Base-by-base conservation (phyloP, 2,888 invertebrate genomes). In the Herminia tarsipennalis region DNA sequence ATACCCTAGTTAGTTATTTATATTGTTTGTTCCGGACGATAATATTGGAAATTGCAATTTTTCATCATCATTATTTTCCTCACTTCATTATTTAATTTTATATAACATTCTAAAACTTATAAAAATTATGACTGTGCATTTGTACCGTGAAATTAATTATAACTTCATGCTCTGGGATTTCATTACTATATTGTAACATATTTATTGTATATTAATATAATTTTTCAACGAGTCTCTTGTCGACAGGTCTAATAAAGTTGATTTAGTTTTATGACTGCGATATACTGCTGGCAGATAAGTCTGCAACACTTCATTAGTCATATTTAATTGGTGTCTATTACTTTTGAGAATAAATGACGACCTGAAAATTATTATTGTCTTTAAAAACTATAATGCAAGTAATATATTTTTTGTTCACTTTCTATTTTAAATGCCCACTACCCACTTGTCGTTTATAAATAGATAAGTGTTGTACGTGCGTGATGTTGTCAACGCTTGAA, bases 181-280 rank as follows among this genome's bases (percentile, higher is more conserved):
- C 8, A 38, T 22, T 30, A 18, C 21, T 30, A 8, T 32, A 32
- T 34, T 27, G 21, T 34, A 39, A 25, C 17, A 10, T 27, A 6
- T 29, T 16, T 37, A 28, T 14, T 39, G n/a, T n/a, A 39, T 20
- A 27, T 20, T n/a, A 14, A 8, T 37, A 36, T 18, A 10, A 12
- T 27, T 8, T 18, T 8, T 17, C 1, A 12, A n/a, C 8, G 1
- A 6, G 10, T 6, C 18, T 5, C 16, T n/a, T 27, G 17, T 25
- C 20, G 20, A 13, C 28, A 21, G 25, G 8, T 12, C 20, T 12
- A 9, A 17, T 24, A 38, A 44, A 32, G 40, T 32, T 42, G 25
- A 58, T 49, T 24, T 49, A 29, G 21, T 48, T 33, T 18, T 37
- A 32, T 28, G n/a, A 40, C 21, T 27, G 16, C 27, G 43, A 46